Evolutionary conservation across 2,113 vertebrate species (phyloP), one percentile per base, ranked within the genome.

Genomic region (Sisor rabdophorus): DNA sequence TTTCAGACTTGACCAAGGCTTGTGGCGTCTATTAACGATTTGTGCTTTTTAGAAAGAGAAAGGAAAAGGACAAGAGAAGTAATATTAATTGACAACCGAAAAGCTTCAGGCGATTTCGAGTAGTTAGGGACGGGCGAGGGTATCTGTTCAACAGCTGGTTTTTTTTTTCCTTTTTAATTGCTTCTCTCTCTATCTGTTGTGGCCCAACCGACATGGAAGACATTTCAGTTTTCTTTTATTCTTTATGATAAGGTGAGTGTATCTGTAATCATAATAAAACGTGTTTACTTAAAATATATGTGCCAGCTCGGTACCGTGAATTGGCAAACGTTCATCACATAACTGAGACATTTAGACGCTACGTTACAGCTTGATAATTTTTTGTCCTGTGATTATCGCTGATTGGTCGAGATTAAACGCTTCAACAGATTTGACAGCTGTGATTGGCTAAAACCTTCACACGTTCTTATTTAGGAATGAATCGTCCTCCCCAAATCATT

Each of bases 21-120:
- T 89, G 88, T 88, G 89, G 90, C 89, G 89, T 91, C 84, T 78
- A 84, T 78, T 73, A 88, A 86, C 84, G 85, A 87, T 79, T 81
- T 83, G 79, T 90, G 85, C 81, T 88, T 81, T 84, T 86, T 76
- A 87, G 87, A 85, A 84, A 87, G 85, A 88, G 70, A 73, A 82
- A 80, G 81, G 77, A 82, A 77, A 63, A 71, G 60, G 71, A 79
- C 64, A 65, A 79, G 44, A 81, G 75, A 44, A 4, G 40, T 10
- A 6, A 44, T 44, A 44, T 44, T 44, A 44, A 44, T 44, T 4
- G 40, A 10, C 40, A 9, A 44, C 40, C 5, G 40, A 44, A 36
- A 83, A 80, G 71, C 64, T 48, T 32, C 24, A 47, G 61, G 65
- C 78, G 72, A 44, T 81, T 70, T 63, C 36, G 32, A 17, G 65